A percentile compares a stretch with the other conserved stretches of the same genome.
Evolutionary conservation across 2,113 vertebrate species (phyloP).

Genomic region (Bos indicus): DNA sequence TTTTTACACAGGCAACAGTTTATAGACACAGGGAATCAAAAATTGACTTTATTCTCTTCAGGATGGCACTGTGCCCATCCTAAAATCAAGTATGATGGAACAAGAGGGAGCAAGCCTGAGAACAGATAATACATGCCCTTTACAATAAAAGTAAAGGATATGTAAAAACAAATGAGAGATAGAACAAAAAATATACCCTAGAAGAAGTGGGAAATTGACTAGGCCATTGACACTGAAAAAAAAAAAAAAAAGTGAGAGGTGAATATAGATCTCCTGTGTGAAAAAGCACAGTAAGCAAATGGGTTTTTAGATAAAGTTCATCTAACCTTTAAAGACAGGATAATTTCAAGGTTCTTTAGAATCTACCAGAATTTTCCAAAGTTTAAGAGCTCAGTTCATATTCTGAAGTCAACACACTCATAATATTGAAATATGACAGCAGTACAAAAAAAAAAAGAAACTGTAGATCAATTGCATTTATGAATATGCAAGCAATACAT

Average conservation of each 20-base stretch:
- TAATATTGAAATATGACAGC: background rate
- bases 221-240: background rate
- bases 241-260: background rate
- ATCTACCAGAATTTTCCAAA: background rate
- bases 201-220: background rate
- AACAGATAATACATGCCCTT: background rate
- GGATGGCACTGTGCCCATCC: background rate
- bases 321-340: background rate
- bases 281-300: background rate
- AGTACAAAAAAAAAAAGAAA: background rate
- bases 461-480: background rate
- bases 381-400: background rate
- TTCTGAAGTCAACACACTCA: background rate
- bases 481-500: background rate
- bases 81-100: background rate
- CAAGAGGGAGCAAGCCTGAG: background rate
- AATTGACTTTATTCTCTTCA: background rate
- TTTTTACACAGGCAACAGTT: background rate
- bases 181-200: background rate
- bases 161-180: background rate
- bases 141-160: background rate
- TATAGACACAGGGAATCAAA: background rate
- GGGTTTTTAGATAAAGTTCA: background rate
- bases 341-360: background rate
- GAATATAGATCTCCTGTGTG: background rate